phyloP scores from a whole-genome alignment of 1,140 invertebrate genomes.

The Drosophila bipectinata region DNA sequence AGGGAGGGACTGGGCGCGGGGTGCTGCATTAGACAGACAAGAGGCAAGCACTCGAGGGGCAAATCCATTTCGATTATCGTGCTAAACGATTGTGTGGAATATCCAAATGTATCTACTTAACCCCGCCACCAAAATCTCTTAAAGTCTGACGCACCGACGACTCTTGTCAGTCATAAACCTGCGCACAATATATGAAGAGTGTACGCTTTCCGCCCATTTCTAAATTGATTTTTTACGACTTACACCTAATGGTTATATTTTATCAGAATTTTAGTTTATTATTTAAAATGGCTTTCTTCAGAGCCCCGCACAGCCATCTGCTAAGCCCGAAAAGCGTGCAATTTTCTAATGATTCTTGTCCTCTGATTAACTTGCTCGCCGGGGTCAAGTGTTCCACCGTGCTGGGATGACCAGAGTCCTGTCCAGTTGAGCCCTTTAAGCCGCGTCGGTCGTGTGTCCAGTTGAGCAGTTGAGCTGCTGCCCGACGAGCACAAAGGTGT shows the following conservation, averaged over 20 bases:
- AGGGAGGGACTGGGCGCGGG: slow-evolving; percentile 2
- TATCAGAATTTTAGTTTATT: no score
- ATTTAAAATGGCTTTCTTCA: no score
- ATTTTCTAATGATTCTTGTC: slow-evolving; percentile 46
- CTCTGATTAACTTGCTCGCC: slow-evolving; percentile 3
- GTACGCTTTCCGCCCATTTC: slow-evolving; percentile 17
- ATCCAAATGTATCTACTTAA: slow-evolving; percentile 42
- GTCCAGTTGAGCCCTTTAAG: slow-evolving; percentile 46
- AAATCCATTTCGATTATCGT: slow-evolving; percentile 49
- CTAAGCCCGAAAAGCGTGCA: slow-evolving; percentile 34
- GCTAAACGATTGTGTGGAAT: slow-evolving; percentile 47
- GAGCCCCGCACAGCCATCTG: background rate
- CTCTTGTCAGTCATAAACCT: slow-evolving; percentile 32
- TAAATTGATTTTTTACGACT: slow-evolving; percentile 1
- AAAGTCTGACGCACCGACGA: background rate
- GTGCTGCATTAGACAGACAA: slow-evolving; percentile 26
- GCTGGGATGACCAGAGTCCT: slow-evolving; percentile 7
- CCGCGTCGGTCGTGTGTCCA: slow-evolving; percentile 60
- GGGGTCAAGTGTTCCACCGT: slow-evolving; percentile 23
- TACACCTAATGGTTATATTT: no score
- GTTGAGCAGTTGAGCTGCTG: slow-evolving; percentile 4
- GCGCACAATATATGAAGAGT: slow-evolving; percentile 5
- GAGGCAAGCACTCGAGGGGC: slow-evolving; percentile 31
- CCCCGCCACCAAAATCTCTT: slow-evolving; percentile 34
- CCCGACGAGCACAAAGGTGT: slow-evolving; percentile 66